Conservation (phyloP, 2,113 vertebrate species). For the Scartelaos histophorus region DNA sequence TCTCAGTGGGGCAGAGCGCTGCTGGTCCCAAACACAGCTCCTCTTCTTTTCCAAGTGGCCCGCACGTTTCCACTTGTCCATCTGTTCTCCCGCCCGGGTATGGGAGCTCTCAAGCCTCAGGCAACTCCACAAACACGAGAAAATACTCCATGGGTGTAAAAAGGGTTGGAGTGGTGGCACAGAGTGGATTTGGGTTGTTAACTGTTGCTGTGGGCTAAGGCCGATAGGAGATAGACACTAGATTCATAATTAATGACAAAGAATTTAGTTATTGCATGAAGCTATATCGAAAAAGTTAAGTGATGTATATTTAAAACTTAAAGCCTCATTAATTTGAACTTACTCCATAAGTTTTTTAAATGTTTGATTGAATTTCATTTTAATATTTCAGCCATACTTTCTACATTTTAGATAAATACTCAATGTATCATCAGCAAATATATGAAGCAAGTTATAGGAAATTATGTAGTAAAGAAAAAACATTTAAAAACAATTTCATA, state of each 20-base stretch:
- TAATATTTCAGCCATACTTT: too few relatives aligned
- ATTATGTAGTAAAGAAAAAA: too few relatives aligned
- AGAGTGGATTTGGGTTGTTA: background rate
- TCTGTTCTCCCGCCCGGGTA: slow-evolving; percentile 70
- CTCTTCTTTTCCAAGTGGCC: slow-evolving; percentile 42
- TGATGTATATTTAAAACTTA: too few relatives aligned
- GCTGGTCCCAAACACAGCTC: slow-evolving; percentile 33
- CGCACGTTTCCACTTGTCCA: slow-evolving; percentile 57
- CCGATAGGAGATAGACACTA: background rate
- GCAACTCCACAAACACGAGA: slow-evolving; percentile 49
- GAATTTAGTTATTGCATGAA: too few relatives aligned
- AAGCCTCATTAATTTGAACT: too few relatives aligned
- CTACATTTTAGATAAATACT: too few relatives aligned
- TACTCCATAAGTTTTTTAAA: too few relatives aligned
- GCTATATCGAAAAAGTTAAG: too few relatives aligned
- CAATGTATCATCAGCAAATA: too few relatives aligned
- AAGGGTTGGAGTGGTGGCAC: slow-evolving; percentile 10
- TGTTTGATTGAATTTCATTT: too few relatives aligned
- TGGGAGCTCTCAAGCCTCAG: slow-evolving; percentile 60
- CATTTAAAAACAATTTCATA: too few relatives aligned
- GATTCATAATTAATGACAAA: background rate
- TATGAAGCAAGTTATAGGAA: too few relatives aligned
- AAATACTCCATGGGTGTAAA: slow-evolving; percentile 49
- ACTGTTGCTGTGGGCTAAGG: background rate
- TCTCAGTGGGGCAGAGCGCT: slow-evolving; percentile 42